Evolutionary conservation across 2,113 vertebrate species (phyloP).

Genomic region (Solenodon paradoxus): DNA sequence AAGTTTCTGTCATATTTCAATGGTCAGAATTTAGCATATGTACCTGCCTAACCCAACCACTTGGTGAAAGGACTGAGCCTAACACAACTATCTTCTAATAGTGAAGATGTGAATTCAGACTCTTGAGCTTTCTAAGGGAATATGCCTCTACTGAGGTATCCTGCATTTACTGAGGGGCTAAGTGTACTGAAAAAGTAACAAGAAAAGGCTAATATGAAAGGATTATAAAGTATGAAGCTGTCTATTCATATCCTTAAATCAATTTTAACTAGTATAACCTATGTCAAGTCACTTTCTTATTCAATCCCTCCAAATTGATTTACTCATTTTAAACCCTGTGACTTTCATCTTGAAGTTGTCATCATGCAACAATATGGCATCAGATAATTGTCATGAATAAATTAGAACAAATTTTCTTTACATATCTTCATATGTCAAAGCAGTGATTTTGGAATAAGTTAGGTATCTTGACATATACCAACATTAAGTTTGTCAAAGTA

Average conservation of each 20-base stretch:
- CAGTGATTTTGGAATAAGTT: slow-evolving; percentile 10
- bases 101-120: accelerated
- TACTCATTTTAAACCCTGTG: neutral
- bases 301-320: neutral
- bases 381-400: slow-evolving; percentile 43
- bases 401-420: slow-evolving; percentile 43
- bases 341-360: slow-evolving; percentile 1
- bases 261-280: neutral
- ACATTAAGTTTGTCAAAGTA: neutral
- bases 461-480: slow-evolving; percentile 57
- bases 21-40: neutral
- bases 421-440: slow-evolving; percentile 23
- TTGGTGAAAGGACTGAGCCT: neutral
- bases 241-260: neutral
- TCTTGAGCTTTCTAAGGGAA: neutral
- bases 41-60: neutral
- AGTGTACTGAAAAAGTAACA: neutral
- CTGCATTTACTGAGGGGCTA: no score
- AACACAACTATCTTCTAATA: neutral
- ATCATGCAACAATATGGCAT: slow-evolving; percentile 6
- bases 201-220: no score
- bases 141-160: neutral
- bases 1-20: neutral
- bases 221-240: neutral
- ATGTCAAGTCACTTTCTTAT: neutral